Evolutionary conservation across 2,888 invertebrate species (phyloP).

Genomic region (Siphlonurus alternatus): DNA sequence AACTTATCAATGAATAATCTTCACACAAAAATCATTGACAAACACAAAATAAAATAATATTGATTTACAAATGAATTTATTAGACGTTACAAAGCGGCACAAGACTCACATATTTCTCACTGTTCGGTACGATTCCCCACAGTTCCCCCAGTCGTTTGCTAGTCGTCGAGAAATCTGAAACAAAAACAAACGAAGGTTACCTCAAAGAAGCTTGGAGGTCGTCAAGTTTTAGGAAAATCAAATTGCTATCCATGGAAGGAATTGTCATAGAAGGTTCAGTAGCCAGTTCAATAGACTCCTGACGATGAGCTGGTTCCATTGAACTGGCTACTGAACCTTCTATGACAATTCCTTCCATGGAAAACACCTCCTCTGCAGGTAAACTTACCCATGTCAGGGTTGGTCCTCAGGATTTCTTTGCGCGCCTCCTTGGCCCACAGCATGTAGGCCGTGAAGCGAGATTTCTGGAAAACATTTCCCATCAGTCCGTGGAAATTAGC

Average conservation of each 20-base stretch:
- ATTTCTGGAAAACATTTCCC: constrained; percentile 31
- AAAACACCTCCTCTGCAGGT: too few relatives aligned
- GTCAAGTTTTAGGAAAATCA: neutral
- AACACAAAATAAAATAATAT: too few relatives aligned
- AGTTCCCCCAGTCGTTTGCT: constrained; percentile 74
- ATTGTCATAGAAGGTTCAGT: too few relatives aligned
- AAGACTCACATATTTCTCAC: constrained; percentile 32
- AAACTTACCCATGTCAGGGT: constrained; percentile 50
- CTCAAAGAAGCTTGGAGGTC: too few relatives aligned
- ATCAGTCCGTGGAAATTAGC: neutral
- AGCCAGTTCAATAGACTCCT: too few relatives aligned
- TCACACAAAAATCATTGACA: too few relatives aligned
- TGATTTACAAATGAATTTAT: too few relatives aligned
- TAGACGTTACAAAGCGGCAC: too few relatives aligned
- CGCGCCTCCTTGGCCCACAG: constrained; percentile 76
- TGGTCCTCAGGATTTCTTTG: constrained; percentile 49
- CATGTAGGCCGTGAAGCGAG: constrained; percentile 76
- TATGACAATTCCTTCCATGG: too few relatives aligned
- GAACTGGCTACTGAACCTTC: too few relatives aligned
- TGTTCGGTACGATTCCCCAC: constrained; percentile 60
- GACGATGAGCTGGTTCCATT: too few relatives aligned
- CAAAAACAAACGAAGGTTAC: constrained; percentile 7
- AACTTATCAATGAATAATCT: too few relatives aligned
- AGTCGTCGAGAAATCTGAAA: constrained; percentile 56
- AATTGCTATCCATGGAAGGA: neutral